Base-by-base conservation (phyloP, 35 echinoderm and acorn worm species). In the Diadema setosum region DNA sequence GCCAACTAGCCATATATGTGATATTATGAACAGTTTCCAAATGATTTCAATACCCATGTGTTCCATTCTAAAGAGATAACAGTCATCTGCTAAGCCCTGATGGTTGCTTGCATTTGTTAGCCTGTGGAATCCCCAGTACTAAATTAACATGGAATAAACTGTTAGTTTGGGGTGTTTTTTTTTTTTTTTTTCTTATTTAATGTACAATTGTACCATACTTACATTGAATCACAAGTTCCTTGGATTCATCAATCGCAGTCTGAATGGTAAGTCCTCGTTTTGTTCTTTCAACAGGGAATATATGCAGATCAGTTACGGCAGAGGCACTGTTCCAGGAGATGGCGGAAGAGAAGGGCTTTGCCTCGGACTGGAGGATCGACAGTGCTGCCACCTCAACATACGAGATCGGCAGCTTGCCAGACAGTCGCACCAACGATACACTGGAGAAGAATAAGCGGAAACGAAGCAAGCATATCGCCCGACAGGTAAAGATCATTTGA, bases 321-420 rank as follows among this genome's bases (percentile, higher is more conserved):
- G 92, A 94, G 33, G 63, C 81, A 4, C 27, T 94, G 39, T 49
- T 94, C n/a, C 80, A 39, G 5, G 42, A 94, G 39, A 26, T 85
- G 27, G 70, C 88, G 1, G 57, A 84, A 20, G 81, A 58, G 23
- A 61, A 70, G 35, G 82, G 82, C 12, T 50, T 81, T 11, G 36
- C 65, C 16, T 39, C 81, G 2, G 57, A 90, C 23, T 94, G 92
- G 92, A 89, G 48, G n/a, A 85, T 94, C n/a, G 92, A 94, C 70
- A 94, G 92, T 81, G 86, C 86, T 17, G 92, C 86, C 16, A 98
- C 96, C 33, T 91, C 89, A 2, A 87, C 86, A 3, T 98, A 98
- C 65, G 81, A 98, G 46, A 98, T 94, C 49, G 96, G 92, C 9
- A 70, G 59, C 15, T 63, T 83, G 26, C 96, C 96, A 0, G 92